Base-by-base conservation (phyloP, 92 coral and sea anemone genomes). In the Epizoanthus scotinus region DNA sequence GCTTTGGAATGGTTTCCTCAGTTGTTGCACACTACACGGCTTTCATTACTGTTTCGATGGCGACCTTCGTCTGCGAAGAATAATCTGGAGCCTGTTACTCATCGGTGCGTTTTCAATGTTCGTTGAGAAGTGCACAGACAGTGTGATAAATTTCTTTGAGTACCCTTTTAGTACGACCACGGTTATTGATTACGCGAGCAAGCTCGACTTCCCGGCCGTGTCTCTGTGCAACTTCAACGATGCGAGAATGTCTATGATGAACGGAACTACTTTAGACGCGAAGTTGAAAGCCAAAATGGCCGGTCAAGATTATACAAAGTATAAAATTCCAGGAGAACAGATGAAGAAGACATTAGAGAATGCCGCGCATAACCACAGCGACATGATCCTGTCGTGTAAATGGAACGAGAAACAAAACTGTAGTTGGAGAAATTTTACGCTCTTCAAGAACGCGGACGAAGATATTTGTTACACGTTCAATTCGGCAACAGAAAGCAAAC, bases 201-300 rank as follows among this genome's bases (percentile, higher is more conserved):
- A 85, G 5, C 70, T 92, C 67, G 85, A 87, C 29, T 92, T 92
- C 56, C 97, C 97, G 12, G 97, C 94, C 8, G 84, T 92, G 42
- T 90, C 97, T n/a, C 67, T 92, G 31, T 92, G 97, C 74, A 92
- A 92, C 55, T 90, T 83, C 87, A 92, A 92, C 92, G 97, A 92
- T 61, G 97, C 87, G 20, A 85, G 97, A 25, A 53, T 92, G 82
- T 90, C 97, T 3, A 86, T 83, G 71, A 92, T 92, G 84, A 90
- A 92, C 44, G 97, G 97, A 28, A 90, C 97, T 0, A 66, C 87
- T 15, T 63, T 92, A 69, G 73, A 92, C 67, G 53, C 72, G 5
- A 78, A 92, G 18, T 34, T 85, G 19, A 44, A 63, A 55, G 10
- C 57, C 54, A 54, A 92, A 25, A 28, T 90, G 54, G 73, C 94